Evolutionary conservation across 30 jellyfish, hydroid and myxozoan genomes (phyloP), one percentile per base, ranked within the genome.

Genomic region (Rhopilema esculentum): DNA sequence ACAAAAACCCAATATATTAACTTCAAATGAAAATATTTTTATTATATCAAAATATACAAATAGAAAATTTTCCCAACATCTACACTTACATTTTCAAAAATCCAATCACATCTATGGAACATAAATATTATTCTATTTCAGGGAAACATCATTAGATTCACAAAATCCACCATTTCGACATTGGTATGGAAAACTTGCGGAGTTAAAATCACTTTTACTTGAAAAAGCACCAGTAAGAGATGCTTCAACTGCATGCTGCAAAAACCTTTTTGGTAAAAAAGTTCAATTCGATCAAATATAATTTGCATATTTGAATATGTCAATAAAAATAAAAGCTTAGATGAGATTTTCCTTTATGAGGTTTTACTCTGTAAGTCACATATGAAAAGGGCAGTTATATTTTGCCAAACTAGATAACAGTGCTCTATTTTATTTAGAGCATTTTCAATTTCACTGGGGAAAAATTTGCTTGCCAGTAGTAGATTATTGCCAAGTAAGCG

Each of bases 341-440:
- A 79, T 15, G 80, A 28, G 33, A 79, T 79, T 6, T 63, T 57
- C 61, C 66, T 63, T 9, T 18, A 64, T 29, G 68, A 79, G 27
- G 80, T 79, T 26, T 25, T 25, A 27, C 27, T 4, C 67, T 25
- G 48, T 18, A 40, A 29, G 33, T 12, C 69, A 30, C 28, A 61
- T 28, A 31, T 16, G 69, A 31, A 16, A 79, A 79, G 75, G 49
- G 28, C 89, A 49, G 16, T 79, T 27, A 79, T 79, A 61, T 52
- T 57, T 66, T 79, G 89, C 33, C 89, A 79, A 79, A 79, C 89
- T 52, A 28, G 82, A 61, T 52, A 63, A 64, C 89, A 79, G 75
- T 79, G 89, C 51, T 28, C 48, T 22, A 25, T 66, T 24, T 24
- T 79, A 27, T 64, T 25, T 64, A 28, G 80, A 27, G 25, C 80